These are phyloP conservation scores for Oenanthe melanoleuca DNA, from an alignment of 2,113 vertebrate genomes.

Conservation along the genomic window DNA sequence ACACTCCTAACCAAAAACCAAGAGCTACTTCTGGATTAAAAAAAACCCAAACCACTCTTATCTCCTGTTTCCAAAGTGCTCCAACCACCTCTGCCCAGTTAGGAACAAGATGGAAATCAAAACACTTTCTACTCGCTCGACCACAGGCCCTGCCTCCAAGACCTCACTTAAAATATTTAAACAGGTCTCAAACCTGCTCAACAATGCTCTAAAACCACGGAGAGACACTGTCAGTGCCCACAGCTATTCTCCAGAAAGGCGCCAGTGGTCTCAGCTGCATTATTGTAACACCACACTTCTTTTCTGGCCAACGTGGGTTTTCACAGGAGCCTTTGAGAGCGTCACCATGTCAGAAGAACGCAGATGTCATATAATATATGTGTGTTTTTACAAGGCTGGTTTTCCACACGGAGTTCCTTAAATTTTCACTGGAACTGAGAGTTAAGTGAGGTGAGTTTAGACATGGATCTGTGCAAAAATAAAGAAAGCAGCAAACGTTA, in stretches of 20 bases:
- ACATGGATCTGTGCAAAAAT: background rate
- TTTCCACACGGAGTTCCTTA: background rate
- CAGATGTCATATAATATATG: accelerated
- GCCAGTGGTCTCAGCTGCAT: background rate
- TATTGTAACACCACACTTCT: background rate
- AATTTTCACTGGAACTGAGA: background rate
- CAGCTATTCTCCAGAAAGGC: background rate
- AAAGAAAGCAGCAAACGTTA: accelerated
- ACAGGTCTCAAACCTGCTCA: background rate
- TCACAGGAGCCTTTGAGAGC: background rate
- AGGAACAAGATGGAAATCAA: background rate
- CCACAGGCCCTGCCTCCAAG: background rate
- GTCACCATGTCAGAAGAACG: background rate
- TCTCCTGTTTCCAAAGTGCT: background rate
- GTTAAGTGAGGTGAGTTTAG: accelerated
- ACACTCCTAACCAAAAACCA: background rate
- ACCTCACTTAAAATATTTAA: background rate
- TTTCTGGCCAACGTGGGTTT: background rate
- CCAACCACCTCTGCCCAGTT: background rate
- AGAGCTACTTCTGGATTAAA: background rate
- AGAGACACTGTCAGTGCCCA: background rate
- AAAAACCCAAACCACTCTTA: background rate
- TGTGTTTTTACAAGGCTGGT: background rate
- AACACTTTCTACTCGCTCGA: background rate
- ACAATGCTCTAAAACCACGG: background rate